These are phyloP conservation scores for Synchiropus splendidus DNA, from an alignment of 2,113 vertebrate species.

Conservation along the genomic window DNA sequence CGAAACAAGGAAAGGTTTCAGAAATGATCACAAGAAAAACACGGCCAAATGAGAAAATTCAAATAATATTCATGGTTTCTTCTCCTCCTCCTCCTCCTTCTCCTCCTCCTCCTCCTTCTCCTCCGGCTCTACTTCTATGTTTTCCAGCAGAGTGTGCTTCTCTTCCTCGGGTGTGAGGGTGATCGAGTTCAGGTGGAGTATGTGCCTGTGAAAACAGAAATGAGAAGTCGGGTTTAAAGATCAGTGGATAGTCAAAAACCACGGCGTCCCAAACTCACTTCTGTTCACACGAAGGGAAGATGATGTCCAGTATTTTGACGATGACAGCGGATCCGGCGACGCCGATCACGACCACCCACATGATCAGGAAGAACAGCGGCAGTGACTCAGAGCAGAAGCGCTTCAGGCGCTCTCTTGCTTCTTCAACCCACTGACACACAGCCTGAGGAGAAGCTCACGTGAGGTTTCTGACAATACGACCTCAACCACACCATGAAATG, in stretches of 20 bases:
- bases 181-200: slow-evolving; percentile 52
- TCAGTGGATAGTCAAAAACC: not conserved
- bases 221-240: not conserved
- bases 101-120: slow-evolving; percentile 30
- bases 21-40: no score
- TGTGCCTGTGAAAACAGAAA: slow-evolving; percentile 34
- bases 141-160: slow-evolving; percentile 61
- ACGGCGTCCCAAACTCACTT: slow-evolving; percentile 66
- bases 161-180: slow-evolving; percentile 61
- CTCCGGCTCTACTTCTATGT: slow-evolving; percentile 38
- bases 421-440: slow-evolving; percentile 84
- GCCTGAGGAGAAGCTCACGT: slow-evolving; percentile 59
- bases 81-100: no score
- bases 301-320: slow-evolving; percentile 75
- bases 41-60: no score
- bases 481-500: no score
- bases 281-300: slow-evolving; percentile 78
- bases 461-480: no score
- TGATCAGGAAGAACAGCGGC: slow-evolving; percentile 79
- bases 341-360: slow-evolving; percentile 82
- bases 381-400: slow-evolving; percentile 75
- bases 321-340: slow-evolving; percentile 76
- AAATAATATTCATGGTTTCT: slow-evolving; percentile 25
- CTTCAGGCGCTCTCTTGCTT: slow-evolving; percentile 72
- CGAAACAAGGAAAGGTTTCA: no score